Evolutionary conservation across 2,888 invertebrate species (phyloP).

Genomic region (Argyresthia albistria): DNA sequence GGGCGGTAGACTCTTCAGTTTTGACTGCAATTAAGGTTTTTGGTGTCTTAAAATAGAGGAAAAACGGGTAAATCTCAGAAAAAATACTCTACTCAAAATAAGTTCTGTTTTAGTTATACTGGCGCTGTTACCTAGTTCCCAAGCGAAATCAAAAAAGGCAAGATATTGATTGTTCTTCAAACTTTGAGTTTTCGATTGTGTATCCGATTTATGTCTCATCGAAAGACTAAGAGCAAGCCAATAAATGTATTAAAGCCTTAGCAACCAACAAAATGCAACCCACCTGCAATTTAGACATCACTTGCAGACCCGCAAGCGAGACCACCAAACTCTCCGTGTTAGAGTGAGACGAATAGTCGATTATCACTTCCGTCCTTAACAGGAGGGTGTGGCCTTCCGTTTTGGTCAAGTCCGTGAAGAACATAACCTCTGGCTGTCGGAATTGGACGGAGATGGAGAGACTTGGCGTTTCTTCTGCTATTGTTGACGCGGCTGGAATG

Average conservation of each 20-base stretch:
- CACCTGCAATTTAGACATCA: slow-evolving; percentile 60
- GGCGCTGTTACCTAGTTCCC: too few species aligned
- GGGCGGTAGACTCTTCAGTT: background rate
- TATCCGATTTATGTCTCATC: too few species aligned
- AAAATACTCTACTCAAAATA: too few species aligned
- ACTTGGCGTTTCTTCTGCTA: slow-evolving; percentile 64
- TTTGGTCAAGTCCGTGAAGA: slow-evolving; percentile 78
- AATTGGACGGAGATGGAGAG: slow-evolving; percentile 80
- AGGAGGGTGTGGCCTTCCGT: slow-evolving; percentile 76
- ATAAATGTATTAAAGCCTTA: too few species aligned
- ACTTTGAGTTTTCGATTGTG: too few species aligned
- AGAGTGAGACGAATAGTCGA: slow-evolving; percentile 79
- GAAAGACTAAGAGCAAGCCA: too few species aligned
- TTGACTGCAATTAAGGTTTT: background rate
- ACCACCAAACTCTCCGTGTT: slow-evolving; percentile 75
- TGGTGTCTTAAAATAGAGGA: too few species aligned
- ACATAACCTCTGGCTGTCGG: slow-evolving; percentile 83
- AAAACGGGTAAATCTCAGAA: too few species aligned
- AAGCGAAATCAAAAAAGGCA: too few species aligned
- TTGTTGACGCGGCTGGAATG: slow-evolving; percentile 44
- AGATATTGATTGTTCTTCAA: too few species aligned
- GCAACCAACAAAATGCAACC: too few species aligned
- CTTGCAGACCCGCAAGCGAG: slow-evolving; percentile 45
- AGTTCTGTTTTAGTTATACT: too few species aligned
- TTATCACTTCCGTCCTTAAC: slow-evolving; percentile 77